A percentile compares a stretch with the other conserved stretches of the same genome.
Conservation (phyloP, 2,113 vertebrate genomes). For the Elachura formosa region DNA sequence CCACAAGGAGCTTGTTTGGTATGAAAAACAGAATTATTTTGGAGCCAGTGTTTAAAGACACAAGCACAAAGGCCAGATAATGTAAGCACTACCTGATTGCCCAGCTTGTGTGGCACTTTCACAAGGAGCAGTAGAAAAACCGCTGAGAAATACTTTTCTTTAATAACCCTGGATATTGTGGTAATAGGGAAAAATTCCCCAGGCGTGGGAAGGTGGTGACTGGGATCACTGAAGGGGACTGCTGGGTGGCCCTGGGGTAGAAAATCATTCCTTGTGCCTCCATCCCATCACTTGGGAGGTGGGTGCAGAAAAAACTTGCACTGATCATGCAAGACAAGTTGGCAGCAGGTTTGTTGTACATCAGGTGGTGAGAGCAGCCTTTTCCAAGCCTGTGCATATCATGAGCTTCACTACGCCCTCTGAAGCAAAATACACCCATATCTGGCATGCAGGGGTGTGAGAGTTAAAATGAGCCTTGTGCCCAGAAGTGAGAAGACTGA, state of each 20-base stretch:
- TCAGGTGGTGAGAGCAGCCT: neutral
- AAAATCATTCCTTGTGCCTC: neutral
- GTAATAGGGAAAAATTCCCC: neutral
- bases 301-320: neutral
- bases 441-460: neutral
- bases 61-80: neutral
- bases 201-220: fast-evolving
- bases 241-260: neutral
- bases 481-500: neutral
- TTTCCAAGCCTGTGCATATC: neutral
- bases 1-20: neutral
- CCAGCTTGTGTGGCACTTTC: neutral
- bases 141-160: neutral
- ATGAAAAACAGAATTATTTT: neutral
- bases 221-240: neutral
- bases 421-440: neutral
- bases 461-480: neutral
- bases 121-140: neutral
- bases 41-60: neutral
- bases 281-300: neutral
- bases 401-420: neutral
- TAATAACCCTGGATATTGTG: neutral
- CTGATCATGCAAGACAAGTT: neutral
- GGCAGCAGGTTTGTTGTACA: neutral
- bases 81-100: neutral